Evolutionary conservation across 2,797 vertebrate species (phyloP).

Genomic region (Poliocrania exsul): DNA sequence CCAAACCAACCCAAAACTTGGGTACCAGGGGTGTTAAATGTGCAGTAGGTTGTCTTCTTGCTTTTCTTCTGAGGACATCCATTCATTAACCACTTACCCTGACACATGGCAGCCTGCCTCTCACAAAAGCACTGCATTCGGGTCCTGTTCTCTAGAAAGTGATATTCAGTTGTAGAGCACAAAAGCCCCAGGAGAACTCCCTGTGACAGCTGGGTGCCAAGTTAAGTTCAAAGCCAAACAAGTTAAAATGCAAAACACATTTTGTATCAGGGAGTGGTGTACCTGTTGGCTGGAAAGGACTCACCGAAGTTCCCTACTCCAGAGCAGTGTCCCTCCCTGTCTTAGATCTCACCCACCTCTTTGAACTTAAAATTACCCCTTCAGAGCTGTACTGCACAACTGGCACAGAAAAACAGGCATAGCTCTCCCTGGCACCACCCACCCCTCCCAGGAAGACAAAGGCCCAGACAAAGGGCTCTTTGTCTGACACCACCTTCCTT

Average conservation of each 20-base stretch:
- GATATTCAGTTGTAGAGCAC: not conserved
- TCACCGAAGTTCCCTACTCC: not conserved
- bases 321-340: not conserved
- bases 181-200: not conserved
- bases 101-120: not conserved
- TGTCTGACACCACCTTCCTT: not conserved
- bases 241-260: not conserved
- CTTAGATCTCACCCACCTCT: slow-evolving; percentile 6
- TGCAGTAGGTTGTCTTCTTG: not conserved
- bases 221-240: slow-evolving; percentile 27
- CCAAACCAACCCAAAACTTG: not conserved
- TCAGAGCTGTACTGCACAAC: not conserved
- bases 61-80: not conserved
- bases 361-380: not conserved
- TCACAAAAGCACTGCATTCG: not conserved
- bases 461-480: not conserved
- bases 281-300: slow-evolving; percentile 9
- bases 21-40: not conserved
- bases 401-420: not conserved
- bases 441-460: not conserved
- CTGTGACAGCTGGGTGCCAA: not conserved
- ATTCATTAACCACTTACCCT: not conserved
- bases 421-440: not conserved
- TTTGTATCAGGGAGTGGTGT: slow-evolving; percentile 22
- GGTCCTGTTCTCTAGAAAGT: not conserved